Evolutionary conservation across 2,113 vertebrate genomes (phyloP).

Genomic region (Mustela lutreola): DNA sequence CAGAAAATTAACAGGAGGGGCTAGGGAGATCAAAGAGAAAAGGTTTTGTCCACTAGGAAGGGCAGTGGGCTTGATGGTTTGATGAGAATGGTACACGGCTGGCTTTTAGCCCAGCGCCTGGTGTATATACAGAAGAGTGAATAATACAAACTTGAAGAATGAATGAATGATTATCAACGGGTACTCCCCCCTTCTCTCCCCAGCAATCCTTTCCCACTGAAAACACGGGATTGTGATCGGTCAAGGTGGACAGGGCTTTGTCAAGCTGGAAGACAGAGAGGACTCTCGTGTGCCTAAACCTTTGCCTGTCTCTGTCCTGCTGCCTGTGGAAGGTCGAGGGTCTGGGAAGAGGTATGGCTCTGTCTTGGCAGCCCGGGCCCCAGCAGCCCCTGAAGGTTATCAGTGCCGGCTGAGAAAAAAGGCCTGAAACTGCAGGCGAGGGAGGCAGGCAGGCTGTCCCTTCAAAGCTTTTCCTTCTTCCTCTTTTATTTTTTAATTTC

Average conservation of each 20-base stretch:
- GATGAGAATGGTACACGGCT: background rate
- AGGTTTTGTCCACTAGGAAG: background rate
- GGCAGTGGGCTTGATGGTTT: background rate
- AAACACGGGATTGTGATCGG: background rate
- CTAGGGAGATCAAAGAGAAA: background rate
- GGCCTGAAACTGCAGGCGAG: background rate
- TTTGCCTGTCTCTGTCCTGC: no score
- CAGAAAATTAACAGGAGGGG: background rate
- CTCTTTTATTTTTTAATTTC: conserved; percentile 81
- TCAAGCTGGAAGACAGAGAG: background rate
- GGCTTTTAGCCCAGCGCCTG: background rate
- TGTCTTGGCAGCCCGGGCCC: background rate
- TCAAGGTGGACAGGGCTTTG: background rate
- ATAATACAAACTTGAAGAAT: background rate
- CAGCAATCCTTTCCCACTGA: background rate
- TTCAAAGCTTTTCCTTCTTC: conserved; percentile 81
- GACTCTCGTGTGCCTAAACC: background rate
- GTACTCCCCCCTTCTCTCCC: background rate
- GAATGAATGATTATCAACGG: background rate
- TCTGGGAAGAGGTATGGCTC: background rate
- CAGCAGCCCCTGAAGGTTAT: conserved; percentile 32
- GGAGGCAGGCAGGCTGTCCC: conserved; percentile 70
- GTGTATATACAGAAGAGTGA: background rate
- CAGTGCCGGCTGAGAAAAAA: background rate
- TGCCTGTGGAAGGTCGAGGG: fast-evolving